These are phyloP conservation scores for Heloderma charlesbogerti DNA, from an alignment of 2,113 vertebrate species.

Conservation along the genomic window DNA sequence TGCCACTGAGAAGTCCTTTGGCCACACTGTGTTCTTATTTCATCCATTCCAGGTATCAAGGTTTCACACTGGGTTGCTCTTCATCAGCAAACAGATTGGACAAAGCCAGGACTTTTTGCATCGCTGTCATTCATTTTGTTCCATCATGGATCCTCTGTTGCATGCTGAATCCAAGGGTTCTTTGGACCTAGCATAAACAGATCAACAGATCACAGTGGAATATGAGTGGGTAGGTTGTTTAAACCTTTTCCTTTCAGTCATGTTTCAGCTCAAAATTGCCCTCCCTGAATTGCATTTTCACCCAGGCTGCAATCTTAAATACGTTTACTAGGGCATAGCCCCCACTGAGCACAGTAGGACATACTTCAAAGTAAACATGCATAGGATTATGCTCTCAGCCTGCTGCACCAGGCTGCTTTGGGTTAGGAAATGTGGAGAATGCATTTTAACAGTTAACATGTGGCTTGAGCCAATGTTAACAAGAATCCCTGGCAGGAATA, in stretches of 20 bases:
- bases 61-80: background rate
- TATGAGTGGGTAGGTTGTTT: background rate
- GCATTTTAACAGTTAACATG: background rate
- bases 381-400: background rate
- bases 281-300: too few species aligned
- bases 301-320: background rate
- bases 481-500: slow-evolving; percentile 41
- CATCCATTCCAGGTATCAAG: background rate
- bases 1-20: background rate
- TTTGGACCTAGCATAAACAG: background rate
- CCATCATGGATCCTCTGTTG: background rate
- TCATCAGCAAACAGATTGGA: background rate
- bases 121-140: too few species aligned
- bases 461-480: background rate
- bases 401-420: background rate
- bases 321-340: too few species aligned
- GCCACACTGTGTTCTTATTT: background rate
- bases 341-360: background rate
- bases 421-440: background rate
- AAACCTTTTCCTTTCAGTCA: too few species aligned
- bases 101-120: too few species aligned
- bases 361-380: background rate
- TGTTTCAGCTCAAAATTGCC: background rate
- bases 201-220: background rate
- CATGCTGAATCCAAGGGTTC: background rate